phyloP scores from a whole-genome alignment of 2,888 invertebrate species.

The Chelonus formosanus region DNA sequence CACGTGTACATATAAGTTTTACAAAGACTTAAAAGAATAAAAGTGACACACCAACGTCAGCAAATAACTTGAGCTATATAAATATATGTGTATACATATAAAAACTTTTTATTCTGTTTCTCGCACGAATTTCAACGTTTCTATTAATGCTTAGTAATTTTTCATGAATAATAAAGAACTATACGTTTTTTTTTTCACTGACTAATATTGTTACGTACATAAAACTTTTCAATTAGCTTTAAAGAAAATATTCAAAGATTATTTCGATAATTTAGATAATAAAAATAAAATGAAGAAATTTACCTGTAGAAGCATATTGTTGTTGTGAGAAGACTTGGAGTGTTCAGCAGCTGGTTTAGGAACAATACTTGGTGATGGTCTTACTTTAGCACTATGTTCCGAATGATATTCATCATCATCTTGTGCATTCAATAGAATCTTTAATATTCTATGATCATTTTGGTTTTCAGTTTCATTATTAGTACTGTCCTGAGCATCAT shows the following conservation, averaged over 20 bases:
- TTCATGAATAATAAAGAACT: too few species aligned
- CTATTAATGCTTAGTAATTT: neutral
- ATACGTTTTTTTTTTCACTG: too few species aligned
- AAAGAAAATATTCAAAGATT: neutral
- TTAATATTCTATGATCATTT: conserved; percentile 69
- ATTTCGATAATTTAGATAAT: neutral
- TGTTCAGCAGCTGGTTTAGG: conserved; percentile 58
- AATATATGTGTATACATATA: neutral
- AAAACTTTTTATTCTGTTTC: conserved; percentile 11
- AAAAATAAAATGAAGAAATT: conserved; percentile 42
- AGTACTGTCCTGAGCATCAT: conserved; percentile 53
- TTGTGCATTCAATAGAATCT: conserved; percentile 73
- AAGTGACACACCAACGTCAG: conserved; percentile 12
- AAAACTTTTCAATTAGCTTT: too few species aligned
- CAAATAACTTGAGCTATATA: conserved; percentile 26
- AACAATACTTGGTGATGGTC: conserved; percentile 59
- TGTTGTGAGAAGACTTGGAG: conserved; percentile 65
- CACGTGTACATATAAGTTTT: conserved; percentile 14
- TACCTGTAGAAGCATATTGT: conserved; percentile 75
- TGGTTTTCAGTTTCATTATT: conserved; percentile 59
- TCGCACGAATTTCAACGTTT: neutral
- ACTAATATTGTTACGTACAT: too few species aligned
- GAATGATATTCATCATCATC: conserved; percentile 71
- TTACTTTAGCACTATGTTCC: conserved; percentile 64
- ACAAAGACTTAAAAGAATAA: conserved; percentile 5